Percentiles rank a stretch among this genome's conserved stretches.
These are phyloP conservation scores for Cygnus atratus DNA, from an alignment of 2,113 vertebrate species.

Conservation along the genomic window DNA sequence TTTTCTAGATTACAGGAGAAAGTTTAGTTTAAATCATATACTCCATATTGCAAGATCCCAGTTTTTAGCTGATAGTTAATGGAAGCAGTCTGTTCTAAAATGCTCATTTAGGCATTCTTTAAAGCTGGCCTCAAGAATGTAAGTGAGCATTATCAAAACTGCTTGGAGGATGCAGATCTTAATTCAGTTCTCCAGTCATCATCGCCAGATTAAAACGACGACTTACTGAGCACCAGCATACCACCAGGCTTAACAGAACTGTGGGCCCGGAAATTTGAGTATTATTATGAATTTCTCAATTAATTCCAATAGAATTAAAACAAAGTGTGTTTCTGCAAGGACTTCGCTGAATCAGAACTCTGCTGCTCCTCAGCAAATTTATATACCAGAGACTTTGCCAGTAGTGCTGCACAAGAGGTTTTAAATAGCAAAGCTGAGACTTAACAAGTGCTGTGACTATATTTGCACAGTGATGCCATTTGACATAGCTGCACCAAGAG, in stretches of 20 bases:
- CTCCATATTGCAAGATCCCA: not conserved
- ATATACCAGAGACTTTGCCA: not conserved
- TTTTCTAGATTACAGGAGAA: not conserved
- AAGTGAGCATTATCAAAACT: not conserved
- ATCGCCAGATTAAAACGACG: not conserved
- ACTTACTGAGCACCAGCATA: not conserved
- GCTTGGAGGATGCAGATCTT: rapidly evolving
- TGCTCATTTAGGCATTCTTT: not conserved
- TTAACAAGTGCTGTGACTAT: not conserved
- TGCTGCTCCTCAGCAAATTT: not conserved
- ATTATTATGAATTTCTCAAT: not conserved
- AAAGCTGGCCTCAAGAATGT: not conserved
- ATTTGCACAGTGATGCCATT: not conserved
- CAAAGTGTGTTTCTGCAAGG: not conserved
- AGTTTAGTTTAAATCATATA: not conserved
- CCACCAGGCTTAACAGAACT: not conserved
- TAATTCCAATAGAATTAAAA: not conserved
- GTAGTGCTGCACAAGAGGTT: not conserved
- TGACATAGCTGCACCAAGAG: not conserved
- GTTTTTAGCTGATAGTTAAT: not conserved
- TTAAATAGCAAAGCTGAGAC: not conserved
- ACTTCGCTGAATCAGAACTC: not conserved
- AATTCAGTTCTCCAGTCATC: not conserved
- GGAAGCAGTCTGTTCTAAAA: not conserved
- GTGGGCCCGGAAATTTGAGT: not conserved